Evolutionary conservation across 2,797 vertebrate species (phyloP).

Genomic region (Rhinogobio ventralis): DNA sequence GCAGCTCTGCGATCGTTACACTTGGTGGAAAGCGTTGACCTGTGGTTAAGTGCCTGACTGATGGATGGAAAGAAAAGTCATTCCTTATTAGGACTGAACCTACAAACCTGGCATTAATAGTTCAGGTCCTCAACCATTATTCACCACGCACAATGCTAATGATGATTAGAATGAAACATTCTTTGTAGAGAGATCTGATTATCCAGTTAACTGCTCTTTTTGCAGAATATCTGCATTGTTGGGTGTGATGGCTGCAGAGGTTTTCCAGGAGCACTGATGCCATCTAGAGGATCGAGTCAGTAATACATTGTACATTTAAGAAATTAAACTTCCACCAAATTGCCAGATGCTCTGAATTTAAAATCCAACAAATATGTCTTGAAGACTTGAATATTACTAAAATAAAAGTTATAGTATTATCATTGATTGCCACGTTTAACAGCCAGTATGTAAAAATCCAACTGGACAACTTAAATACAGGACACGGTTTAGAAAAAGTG

Average conservation of each 20-base stretch:
- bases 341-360: not conserved
- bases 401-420: not conserved
- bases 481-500: not conserved
- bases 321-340: not conserved
- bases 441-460: not conserved
- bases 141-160: too few species aligned
- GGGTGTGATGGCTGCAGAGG: not conserved
- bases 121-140: not conserved
- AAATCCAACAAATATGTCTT: not conserved
- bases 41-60: not conserved
- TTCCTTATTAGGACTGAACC: not conserved
- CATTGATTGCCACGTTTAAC: not conserved
- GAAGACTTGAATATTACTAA: not conserved
- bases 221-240: not conserved
- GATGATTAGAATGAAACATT: not conserved
- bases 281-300: conserved; percentile 23
- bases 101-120: too few species aligned
- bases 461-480: not conserved
- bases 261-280: not conserved
- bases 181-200: not conserved
- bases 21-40: not conserved
- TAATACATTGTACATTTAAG: not conserved
- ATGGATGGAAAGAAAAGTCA: not conserved
- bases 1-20: not conserved
- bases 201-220: not conserved